Evolutionary conservation across 2,888 invertebrate genomes (phyloP).

Genomic region (Ornithoptera alexandrae): DNA sequence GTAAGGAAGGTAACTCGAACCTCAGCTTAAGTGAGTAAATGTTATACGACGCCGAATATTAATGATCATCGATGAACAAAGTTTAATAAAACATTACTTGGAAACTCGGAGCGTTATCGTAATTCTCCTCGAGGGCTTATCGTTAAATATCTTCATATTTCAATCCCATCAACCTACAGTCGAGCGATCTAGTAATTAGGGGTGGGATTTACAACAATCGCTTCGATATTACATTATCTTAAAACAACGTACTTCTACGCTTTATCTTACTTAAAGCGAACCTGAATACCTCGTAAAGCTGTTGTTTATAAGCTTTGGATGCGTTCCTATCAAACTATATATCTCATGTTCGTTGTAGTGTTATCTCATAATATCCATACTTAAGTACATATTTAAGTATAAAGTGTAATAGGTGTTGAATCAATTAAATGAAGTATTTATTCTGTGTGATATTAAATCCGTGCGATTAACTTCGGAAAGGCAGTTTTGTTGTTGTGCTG

Average conservation of each 20-base stretch:
- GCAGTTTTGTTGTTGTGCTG: too few species aligned
- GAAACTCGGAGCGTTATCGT: conserved; percentile 1
- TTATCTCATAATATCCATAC: neutral
- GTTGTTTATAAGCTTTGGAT: neutral
- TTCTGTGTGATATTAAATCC: too few species aligned
- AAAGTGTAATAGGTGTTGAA: too few species aligned
- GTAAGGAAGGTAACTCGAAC: too few species aligned
- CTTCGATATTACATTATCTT: conserved; percentile 5
- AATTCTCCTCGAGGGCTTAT: neutral
- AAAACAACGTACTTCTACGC: neutral
- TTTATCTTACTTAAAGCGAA: conserved; percentile 1
- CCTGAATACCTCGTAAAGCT: conserved; percentile 9
- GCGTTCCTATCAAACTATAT: neutral
- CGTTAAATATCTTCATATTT: neutral
- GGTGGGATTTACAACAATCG: conserved; percentile 2
- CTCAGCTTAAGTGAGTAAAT: conserved; percentile 22
- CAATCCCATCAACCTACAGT: neutral
- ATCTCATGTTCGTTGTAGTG: neutral
- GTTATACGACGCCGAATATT: neutral
- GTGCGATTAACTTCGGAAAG: too few species aligned
- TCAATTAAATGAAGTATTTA: too few species aligned
- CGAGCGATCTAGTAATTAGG: neutral
- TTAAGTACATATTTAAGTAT: too few species aligned
- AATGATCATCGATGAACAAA: neutral
- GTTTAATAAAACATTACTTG: neutral